Base-by-base conservation (phyloP, 2,113 vertebrate genomes). In the Anarhynchus alexandrinus region DNA sequence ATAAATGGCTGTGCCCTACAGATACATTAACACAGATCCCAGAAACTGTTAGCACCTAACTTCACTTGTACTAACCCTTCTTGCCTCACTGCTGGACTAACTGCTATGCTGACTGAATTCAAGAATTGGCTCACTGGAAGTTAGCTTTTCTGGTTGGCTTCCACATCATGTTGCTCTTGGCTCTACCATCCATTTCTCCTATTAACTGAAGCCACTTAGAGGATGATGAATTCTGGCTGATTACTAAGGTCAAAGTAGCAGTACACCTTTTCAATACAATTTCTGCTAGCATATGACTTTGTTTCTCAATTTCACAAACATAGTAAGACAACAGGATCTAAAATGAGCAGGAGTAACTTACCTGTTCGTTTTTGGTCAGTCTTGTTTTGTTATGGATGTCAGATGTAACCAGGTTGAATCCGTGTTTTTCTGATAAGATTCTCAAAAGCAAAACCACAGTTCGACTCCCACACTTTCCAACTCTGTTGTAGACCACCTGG, bases 371-470 rank as follows among this genome's bases (percentile, higher is more conserved):
- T 98, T 99, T 99, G 9, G 99, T 99, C 93, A 99, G 99, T 79
- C 99, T 98, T 93, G 99, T 99, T 98, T 99, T 99, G 96, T 99
- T 99, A 97, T 99, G 99, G 95, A 99, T 99, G 96, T 99, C 99
- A 58, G 99, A 99, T 7, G 99, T 99, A 82, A 99, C 98, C 90
- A 99, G 96, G 95, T 99, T 99, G 96, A 99, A 99, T 80, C 98
- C 98, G 62, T 99, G 99, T 93, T 98, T 99, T 96, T 99, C 99
- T 10, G 99, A 99, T 90, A 99, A 98, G 92, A 99, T 98, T 93
- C 99, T 98, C 96, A 99, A 98, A 76, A 99, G 98, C 96, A 99
- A 98, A 97, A 99, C 99, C 93, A 99, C 99, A 20, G 99, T 99
- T 57, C 99, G 98, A 94, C 99, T 99, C 84, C 99, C 99, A 90